Conservation (phyloP, 2,888 invertebrate species). For the Agelastica alni region DNA sequence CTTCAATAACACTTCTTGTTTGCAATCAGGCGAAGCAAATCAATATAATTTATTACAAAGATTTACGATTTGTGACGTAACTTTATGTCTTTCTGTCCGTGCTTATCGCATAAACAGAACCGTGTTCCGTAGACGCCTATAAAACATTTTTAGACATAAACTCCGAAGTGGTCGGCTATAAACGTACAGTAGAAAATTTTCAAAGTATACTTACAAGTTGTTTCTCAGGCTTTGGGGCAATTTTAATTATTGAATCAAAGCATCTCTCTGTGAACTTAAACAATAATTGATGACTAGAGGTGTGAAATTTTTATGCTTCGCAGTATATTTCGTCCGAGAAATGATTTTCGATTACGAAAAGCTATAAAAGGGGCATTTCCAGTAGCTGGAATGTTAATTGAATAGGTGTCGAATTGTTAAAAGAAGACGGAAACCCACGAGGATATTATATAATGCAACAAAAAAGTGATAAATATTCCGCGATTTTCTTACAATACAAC, state of each 20-base stretch:
- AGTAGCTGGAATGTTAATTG: conserved; percentile 18
- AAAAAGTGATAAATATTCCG: too few relatives aligned
- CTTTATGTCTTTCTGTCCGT: conserved; percentile 48
- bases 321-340: not conserved
- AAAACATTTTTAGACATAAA: conserved; percentile 45
- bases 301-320: conserved; percentile 9
- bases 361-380: conserved; percentile 13
- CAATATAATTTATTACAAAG: conserved; percentile 51
- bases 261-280: conserved; percentile 3
- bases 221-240: conserved; percentile 31
- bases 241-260: conserved; percentile 32
- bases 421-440: conserved; percentile 2
- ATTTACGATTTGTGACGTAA: conserved; percentile 53
- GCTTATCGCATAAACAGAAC: conserved; percentile 49
- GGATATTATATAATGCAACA: too few relatives aligned
- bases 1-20: conserved; percentile 42
- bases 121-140: conserved; percentile 42
- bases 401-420: not conserved
- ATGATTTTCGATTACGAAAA: conserved; percentile 16
- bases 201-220: conserved; percentile 35
- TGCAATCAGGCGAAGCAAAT: conserved; percentile 52
- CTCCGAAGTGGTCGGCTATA: conserved; percentile 33
- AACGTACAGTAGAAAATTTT: conserved; percentile 33
- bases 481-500: too few relatives aligned
- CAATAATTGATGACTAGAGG: conserved; percentile 11